Conservation (phyloP, 2,113 vertebrate species). For the Clinocottus analis region DNA sequence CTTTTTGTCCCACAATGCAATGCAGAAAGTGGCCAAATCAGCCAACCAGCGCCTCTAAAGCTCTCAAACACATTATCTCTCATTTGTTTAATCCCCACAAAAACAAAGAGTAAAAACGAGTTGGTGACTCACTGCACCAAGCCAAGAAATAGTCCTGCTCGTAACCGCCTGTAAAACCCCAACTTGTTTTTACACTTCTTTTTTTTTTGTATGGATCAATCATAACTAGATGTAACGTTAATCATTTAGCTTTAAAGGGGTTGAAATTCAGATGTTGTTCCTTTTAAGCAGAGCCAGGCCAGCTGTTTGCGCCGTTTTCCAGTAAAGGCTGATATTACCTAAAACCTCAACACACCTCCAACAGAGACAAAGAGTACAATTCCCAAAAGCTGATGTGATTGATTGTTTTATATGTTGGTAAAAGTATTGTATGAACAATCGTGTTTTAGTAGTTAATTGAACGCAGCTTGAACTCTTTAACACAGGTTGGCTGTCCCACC, state of each 20-base stretch:
- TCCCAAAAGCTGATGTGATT: slow-evolving; percentile 10
- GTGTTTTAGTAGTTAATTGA: slow-evolving; percentile 2
- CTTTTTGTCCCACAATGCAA: background rate
- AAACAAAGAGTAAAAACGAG: background rate
- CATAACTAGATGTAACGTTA: background rate
- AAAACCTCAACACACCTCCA: background rate
- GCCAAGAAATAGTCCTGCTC: background rate
- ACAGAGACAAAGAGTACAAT: background rate
- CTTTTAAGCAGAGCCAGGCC: background rate
- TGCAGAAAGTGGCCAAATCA: background rate
- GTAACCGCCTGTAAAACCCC: no score
- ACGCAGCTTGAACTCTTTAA: background rate
- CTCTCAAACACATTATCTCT: background rate
- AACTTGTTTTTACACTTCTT: no score
- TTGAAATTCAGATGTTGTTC: background rate
- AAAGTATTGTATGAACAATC: background rate
- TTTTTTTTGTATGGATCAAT: background rate
- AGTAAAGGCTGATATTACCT: background rate
- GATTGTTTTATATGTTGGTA: slow-evolving; percentile 1
- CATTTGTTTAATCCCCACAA: background rate
- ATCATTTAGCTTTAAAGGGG: background rate
- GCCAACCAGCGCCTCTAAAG: background rate
- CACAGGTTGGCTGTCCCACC: background rate
- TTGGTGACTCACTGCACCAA: background rate
- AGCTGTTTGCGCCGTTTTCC: background rate